These are phyloP conservation scores for Tachysurus fulvidraco DNA, from an alignment of 2,113 vertebrate genomes.

Conservation along the genomic window DNA sequence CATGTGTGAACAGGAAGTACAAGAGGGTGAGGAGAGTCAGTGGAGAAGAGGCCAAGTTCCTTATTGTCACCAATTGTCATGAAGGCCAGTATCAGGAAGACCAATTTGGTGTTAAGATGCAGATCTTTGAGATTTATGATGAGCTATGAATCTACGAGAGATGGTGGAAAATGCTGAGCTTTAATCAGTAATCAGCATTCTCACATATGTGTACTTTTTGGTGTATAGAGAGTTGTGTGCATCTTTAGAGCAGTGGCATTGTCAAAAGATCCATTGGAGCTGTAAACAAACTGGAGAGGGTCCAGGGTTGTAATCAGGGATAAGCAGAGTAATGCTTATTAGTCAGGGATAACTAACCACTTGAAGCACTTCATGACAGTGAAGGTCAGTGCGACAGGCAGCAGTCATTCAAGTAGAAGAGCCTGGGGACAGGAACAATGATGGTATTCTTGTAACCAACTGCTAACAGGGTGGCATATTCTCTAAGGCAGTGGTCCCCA, in stretches of 20 bases:
- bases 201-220: too few relatives aligned
- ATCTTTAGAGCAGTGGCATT: too few relatives aligned
- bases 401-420: not conserved
- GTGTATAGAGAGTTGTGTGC: not conserved
- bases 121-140: not conserved
- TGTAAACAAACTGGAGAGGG: too few relatives aligned
- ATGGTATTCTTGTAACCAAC: not conserved
- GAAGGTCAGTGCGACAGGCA: too few relatives aligned
- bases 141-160: not conserved
- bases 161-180: not conserved
- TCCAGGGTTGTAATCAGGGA: too few relatives aligned
- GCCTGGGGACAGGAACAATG: not conserved
- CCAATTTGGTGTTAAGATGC: not conserved
- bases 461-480: not conserved
- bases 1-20: not conserved
- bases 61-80: not conserved
- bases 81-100: not conserved
- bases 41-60: not conserved
- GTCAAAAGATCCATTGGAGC: too few relatives aligned
- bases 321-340: too few relatives aligned
- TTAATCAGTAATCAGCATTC: not conserved
- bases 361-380: too few relatives aligned
- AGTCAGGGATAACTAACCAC: too few relatives aligned
- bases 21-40: not conserved
- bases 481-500: too few relatives aligned